Conservation (phyloP, 2,888 invertebrate species). For the Tipula unca region DNA sequence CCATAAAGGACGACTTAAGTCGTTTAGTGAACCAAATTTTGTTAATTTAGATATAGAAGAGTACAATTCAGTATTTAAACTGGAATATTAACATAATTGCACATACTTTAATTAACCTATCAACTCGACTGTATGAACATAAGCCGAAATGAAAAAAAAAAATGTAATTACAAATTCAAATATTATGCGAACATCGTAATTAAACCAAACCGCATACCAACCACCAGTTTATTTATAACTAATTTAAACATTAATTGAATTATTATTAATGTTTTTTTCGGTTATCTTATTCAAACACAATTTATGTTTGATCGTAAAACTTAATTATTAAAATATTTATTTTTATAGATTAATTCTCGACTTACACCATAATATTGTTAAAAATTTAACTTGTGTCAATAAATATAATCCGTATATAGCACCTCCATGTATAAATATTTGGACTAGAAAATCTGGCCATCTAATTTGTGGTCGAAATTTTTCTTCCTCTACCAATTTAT, state of each 20-base stretch:
- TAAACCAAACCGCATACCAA: no score
- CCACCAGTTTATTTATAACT: background rate
- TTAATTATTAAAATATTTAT: background rate
- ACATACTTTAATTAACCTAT: no score
- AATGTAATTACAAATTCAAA: background rate
- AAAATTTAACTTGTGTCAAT: constrained; percentile 52
- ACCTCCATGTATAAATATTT: constrained; percentile 60
- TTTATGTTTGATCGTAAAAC: background rate
- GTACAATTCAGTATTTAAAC: no score
- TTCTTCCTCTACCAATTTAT: constrained; percentile 22
- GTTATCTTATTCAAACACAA: background rate
- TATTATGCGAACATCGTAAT: background rate
- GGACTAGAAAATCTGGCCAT: constrained; percentile 66
- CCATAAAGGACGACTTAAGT: no score
- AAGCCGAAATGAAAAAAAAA: no score
- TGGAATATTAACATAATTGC: no score
- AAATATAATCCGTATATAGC: constrained; percentile 62
- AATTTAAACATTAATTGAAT: background rate
- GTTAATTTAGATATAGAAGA: no score
- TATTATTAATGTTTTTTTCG: background rate
- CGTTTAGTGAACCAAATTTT: no score
- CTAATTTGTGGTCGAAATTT: constrained; percentile 52
- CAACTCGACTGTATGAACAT: no score
- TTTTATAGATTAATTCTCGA: constrained; percentile 27
- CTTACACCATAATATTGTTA: constrained; percentile 67